Percentiles rank a stretch among this genome's conserved stretches.
These are phyloP conservation scores for Pseudochaenichthys georgianus DNA, from an alignment of 2,797 vertebrate genomes.

Conservation along the genomic window DNA sequence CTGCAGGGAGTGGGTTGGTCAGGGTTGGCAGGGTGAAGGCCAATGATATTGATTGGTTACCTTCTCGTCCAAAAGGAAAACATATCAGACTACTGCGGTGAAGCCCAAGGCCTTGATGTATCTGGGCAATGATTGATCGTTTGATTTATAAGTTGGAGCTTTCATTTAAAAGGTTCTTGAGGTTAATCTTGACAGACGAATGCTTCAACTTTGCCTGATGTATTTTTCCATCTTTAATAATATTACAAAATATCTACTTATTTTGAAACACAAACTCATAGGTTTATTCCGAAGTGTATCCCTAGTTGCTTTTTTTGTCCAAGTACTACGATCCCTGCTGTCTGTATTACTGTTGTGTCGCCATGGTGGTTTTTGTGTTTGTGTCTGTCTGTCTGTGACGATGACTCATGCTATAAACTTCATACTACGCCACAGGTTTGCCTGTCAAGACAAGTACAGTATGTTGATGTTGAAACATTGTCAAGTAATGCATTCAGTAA, in stretches of 20 bases:
- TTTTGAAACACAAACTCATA: constrained; percentile 21
- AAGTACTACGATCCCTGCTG: constrained; percentile 12
- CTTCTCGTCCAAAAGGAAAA: constrained; percentile 35
- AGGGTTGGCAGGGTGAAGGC: constrained; percentile 50
- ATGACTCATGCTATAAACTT: constrained; percentile 55
- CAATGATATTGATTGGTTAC: constrained; percentile 69
- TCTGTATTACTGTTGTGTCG: constrained; percentile 60
- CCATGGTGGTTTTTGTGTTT: constrained; percentile 61
- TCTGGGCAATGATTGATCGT: constrained; percentile 25
- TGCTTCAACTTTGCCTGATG: neutral
- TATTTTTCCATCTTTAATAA: neutral
- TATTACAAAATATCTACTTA: constrained; percentile 1
- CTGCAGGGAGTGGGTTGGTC: constrained; percentile 43
- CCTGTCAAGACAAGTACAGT: constrained; percentile 34
- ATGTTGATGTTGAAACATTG: constrained; percentile 24
- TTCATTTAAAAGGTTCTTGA: constrained; percentile 1
- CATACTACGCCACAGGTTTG: constrained; percentile 28
- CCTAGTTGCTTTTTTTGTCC: constrained; percentile 13
- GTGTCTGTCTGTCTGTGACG: constrained; percentile 36
- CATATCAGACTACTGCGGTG: constrained; percentile 25
- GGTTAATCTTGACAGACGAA: constrained; percentile 2
- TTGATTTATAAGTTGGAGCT: neutral
- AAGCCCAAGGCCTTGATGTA: constrained; percentile 30
- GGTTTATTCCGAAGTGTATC: constrained; percentile 14
- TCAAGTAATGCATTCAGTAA: neutral